Base-by-base conservation (phyloP, 2,888 invertebrate genomes). In the Halictus ligatus region DNA sequence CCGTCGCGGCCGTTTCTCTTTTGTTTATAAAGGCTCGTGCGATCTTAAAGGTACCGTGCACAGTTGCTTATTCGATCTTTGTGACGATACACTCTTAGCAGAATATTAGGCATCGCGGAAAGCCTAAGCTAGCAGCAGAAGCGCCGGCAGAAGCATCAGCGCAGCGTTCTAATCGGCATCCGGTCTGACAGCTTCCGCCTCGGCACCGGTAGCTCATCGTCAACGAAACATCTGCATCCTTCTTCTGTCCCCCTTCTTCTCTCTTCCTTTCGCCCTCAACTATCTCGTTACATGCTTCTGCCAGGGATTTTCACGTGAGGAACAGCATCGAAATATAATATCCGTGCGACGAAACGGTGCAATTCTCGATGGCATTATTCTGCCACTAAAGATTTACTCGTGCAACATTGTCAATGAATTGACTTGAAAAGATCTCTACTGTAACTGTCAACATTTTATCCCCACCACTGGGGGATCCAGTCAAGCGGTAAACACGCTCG, bases 121-220 rank as follows among this genome's bases (percentile, higher is more conserved):
- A 35, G 35, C 35, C 35, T 35, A 35, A 35, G 35, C 35, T 35
- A 35, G 4, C 35, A 35, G 35, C 43, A 43, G 8, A 8, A 83
- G 83, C 15, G 13, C 13, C 12, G 5, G 18, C 50, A 18, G 13
- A 2, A 58, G 76, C 80, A 78, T 1, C 75, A 83, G 75, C 80
- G 72, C 80, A 77, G 80, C 77, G 86, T 88, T 84, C 79, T 85
- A 89, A 89, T 89, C 89, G 89, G 75, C 86, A 89, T 89, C 89
- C 89, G 89, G 88, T 81, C 88, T 48, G 80, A 86, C 88, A 82
- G 84, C 86, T 91, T 91, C 91, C 91, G 91, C 82, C 90, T 87
- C 77, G 87, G 85, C 80, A 89, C 83, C 72, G 83, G 83, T 89
- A 89, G 88, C 88, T 84, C 84, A 84, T 84, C 77, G 82, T 69